phyloP scores from a whole-genome alignment of 2,113 vertebrate species.

The Pampusana beccarii region DNA sequence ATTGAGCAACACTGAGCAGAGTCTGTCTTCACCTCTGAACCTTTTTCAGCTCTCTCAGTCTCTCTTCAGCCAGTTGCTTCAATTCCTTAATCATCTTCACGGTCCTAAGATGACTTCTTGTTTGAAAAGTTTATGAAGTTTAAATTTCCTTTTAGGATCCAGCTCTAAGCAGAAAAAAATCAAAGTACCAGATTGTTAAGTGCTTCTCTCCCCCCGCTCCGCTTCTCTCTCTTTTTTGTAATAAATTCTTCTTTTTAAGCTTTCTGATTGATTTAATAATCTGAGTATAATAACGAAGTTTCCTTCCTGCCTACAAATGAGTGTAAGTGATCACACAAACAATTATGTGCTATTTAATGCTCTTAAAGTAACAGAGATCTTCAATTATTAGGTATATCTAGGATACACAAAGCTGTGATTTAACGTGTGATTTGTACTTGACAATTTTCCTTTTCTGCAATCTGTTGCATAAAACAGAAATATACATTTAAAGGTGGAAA shows the following conservation, averaged over 20 bases:
- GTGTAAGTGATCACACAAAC: slow-evolving; percentile 46
- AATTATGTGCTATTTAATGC: slow-evolving; percentile 50
- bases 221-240: not conserved
- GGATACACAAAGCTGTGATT: not conserved
- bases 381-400: not conserved
- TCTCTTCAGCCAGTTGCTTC: not conserved
- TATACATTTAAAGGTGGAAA: not conserved
- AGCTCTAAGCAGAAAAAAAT: not conserved
- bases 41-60: not conserved
- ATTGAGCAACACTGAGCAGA: not conserved
- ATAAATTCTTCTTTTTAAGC: slow-evolving; percentile 22
- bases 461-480: not conserved
- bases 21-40: not conserved
- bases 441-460: not conserved
- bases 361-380: slow-evolving; percentile 14
- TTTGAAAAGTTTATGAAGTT: not conserved
- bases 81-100: not conserved
- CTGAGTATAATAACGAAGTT: slow-evolving; percentile 39
- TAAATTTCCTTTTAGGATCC: not conserved
- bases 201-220: not conserved
- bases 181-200: not conserved
- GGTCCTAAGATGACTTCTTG: not conserved
- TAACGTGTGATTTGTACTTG: not conserved
- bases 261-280: slow-evolving; percentile 52
- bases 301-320: slow-evolving; percentile 32